These are phyloP conservation scores for Taenioides sp. DNA, from an alignment of 2,797 vertebrate species.

Conservation along the genomic window DNA sequence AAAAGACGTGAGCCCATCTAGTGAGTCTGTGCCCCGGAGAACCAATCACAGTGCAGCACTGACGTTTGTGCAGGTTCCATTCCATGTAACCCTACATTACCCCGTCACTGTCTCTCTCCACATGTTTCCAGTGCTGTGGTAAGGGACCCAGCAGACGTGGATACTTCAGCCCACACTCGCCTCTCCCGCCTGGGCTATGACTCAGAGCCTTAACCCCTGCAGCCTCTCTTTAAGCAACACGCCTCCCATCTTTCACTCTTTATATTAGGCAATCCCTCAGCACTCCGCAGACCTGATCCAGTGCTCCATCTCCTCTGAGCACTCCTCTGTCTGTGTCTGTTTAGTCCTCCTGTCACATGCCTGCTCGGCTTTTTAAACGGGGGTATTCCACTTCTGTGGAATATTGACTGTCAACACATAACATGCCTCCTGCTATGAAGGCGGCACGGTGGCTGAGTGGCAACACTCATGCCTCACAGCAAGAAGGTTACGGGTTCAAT, in stretches of 20 bases:
- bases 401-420: too few relatives aligned
- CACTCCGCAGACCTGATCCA: not conserved
- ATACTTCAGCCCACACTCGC: constrained; percentile 35
- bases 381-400: too few relatives aligned
- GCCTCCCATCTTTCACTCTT: constrained; percentile 24
- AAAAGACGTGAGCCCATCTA: too few relatives aligned
- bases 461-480: too few relatives aligned
- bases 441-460: too few relatives aligned
- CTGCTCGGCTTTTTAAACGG: too few relatives aligned
- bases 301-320: constrained; percentile 25
- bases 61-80: not conserved
- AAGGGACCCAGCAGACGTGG: constrained; percentile 30
- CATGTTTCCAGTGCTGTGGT: constrained; percentile 19
- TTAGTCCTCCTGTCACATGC: not conserved
- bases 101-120: not conserved
- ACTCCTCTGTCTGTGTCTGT: not conserved
- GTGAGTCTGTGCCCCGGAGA: too few relatives aligned
- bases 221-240: constrained; percentile 43
- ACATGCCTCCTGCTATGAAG: too few relatives aligned
- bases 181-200: constrained; percentile 35
- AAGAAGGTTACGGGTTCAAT: too few relatives aligned
- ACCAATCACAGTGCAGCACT: too few relatives aligned
- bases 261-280: constrained; percentile 28
- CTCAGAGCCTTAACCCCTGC: constrained; percentile 47
- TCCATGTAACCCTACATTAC: not conserved